These are phyloP conservation scores for Antechinus flavipes DNA, from an alignment of 2,113 vertebrate genomes.

Conservation along the genomic window DNA sequence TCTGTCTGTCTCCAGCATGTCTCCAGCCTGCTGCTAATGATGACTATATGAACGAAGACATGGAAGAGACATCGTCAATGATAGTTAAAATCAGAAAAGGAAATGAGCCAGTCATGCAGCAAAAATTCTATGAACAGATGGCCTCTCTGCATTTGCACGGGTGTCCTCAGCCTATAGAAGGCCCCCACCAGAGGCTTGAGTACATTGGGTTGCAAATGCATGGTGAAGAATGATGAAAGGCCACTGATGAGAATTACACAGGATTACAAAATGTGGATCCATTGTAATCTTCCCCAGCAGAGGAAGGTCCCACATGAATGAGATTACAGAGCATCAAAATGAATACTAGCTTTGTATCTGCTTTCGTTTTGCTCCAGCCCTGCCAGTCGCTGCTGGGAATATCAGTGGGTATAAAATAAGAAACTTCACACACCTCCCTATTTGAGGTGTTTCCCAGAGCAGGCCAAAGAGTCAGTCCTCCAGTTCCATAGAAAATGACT, in stretches of 20 bases:
- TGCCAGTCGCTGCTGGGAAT: neutral
- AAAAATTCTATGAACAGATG: neutral
- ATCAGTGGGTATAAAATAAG: neutral
- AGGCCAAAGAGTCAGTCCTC: neutral
- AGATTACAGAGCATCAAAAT: neutral
- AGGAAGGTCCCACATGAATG: neutral
- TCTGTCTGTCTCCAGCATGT: neutral
- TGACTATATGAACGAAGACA: neutral
- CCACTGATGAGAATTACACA: neutral
- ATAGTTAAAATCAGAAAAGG: neutral
- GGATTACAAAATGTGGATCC: neutral
- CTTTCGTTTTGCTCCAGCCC: neutral
- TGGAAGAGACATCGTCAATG: neutral
- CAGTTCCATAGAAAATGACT: neutral
- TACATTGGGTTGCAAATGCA: neutral
- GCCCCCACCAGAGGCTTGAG: neutral
- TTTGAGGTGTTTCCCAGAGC: neutral
- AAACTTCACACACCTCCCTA: neutral
- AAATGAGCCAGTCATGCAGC: neutral
- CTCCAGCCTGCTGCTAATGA: neutral
- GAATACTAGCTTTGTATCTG: neutral
- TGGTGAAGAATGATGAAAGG: neutral
- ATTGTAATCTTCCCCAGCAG: neutral
- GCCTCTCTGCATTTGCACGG: neutral
- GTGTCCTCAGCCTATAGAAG: neutral